Conservation (phyloP, 2,113 vertebrate genomes). For the Nothocercus nigrocapillus region DNA sequence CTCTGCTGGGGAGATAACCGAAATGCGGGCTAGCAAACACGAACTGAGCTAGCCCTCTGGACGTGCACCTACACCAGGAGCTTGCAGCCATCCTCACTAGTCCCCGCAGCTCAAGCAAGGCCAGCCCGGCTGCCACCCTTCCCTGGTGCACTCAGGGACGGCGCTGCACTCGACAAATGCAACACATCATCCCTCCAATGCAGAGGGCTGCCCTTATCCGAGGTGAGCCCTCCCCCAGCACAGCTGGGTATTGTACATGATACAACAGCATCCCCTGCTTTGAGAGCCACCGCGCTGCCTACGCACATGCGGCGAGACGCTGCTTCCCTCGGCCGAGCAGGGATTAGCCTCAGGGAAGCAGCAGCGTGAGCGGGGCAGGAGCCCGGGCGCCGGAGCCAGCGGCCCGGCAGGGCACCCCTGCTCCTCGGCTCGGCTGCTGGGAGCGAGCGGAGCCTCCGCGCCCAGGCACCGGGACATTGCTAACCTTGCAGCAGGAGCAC, state of each 20-base stretch:
- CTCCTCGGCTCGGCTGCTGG: too few relatives aligned
- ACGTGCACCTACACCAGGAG: neutral
- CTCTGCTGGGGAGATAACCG: neutral
- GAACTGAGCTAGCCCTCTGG: neutral
- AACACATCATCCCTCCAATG: neutral
- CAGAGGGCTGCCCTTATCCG: neutral
- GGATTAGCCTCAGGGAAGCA: neutral
- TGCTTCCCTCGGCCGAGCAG: neutral
- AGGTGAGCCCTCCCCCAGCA: neutral
- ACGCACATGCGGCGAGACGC: neutral
- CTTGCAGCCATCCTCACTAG: neutral
- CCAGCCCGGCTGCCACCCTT: neutral
- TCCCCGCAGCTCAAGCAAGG: too few relatives aligned
- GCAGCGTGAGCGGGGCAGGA: neutral
- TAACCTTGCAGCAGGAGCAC: neutral
- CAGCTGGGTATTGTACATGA: accelerated
- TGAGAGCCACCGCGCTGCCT: accelerated
- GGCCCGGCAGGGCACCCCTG: neutral
- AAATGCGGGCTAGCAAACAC: accelerated
- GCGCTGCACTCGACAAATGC: neutral
- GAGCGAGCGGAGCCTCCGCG: neutral
- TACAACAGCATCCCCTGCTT: neutral
- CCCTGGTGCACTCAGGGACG: too few relatives aligned
- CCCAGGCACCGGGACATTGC: too few relatives aligned
- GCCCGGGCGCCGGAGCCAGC: neutral